These are phyloP conservation scores for Forbesichthys papilliferus DNA, from an alignment of 2,113 vertebrate genomes.

Conservation along the genomic window DNA sequence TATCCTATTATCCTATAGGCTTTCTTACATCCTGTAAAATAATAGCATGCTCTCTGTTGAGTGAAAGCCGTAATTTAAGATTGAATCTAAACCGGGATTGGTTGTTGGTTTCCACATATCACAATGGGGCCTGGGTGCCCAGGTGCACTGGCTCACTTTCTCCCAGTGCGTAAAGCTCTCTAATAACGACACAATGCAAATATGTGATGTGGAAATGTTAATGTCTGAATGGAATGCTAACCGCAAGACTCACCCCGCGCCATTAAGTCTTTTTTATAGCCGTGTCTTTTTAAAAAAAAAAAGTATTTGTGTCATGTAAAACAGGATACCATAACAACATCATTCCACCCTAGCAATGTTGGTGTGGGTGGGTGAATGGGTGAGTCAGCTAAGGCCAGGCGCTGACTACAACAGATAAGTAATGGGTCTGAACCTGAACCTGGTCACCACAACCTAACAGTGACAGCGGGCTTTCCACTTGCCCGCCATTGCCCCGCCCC, in stretches of 20 bases:
- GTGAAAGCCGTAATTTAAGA: not conserved
- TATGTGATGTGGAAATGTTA: not conserved
- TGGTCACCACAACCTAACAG: constrained; percentile 26
- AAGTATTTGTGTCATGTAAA: constrained; percentile 10
- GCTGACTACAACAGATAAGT: constrained; percentile 42
- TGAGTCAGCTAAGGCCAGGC: constrained; percentile 19
- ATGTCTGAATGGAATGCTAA: not conserved
- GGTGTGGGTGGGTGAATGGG: not conserved
- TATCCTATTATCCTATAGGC: constrained; percentile 4
- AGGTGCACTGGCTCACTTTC: not conserved
- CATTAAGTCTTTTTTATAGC: constrained; percentile 27
- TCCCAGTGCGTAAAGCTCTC: not conserved
- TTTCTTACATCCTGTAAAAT: constrained; percentile 22
- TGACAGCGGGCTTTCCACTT: not conserved
- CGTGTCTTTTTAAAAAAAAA: not conserved
- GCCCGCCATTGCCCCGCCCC: not conserved
- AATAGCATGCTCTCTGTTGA: constrained; percentile 1
- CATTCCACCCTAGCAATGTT: not conserved
- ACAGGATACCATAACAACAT: constrained; percentile 5
- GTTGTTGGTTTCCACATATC: constrained; percentile 10
- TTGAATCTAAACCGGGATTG: constrained; percentile 3
- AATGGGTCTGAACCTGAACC: constrained; percentile 49
- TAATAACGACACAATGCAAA: not conserved
- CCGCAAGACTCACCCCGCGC: not conserved
- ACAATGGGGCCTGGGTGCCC: constrained; percentile 7